Evolutionary conservation across 2,888 invertebrate genomes (phyloP), one percentile per base, ranked within the genome.

Genomic region (Rotaria magnacalcarata): DNA sequence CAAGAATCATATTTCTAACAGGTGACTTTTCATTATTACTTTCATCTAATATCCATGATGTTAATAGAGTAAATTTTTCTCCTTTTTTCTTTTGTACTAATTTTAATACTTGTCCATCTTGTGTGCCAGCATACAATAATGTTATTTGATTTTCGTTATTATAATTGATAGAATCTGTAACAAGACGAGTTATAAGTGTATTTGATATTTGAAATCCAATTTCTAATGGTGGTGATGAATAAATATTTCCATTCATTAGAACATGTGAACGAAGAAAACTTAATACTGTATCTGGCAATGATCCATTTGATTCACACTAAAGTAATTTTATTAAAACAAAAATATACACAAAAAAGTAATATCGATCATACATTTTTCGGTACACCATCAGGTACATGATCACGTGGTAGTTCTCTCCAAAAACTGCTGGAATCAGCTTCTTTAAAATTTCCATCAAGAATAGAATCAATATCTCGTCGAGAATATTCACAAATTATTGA

Each of bases 201-300:
- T 80, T 34, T 80, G 80, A n/a, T 24, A n/a, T 47, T 80, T 80
- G 80, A n/a, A 80, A 80, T 24, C 47, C 80, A n/a, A 80, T 80
- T 47, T 80, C 47, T 21, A 80, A 24, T 47, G 80, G 80, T n/a
- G 80, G 80, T 11, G 47, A 2, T 0, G 80, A 47, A n/a, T 41
- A 80, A 4, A 80, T 80, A n/a, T 80, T 80, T 43, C 80, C 80
- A n/a, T 80, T 43, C 47, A 80, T 80, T 24, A 80, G 47, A 11
- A 80, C 80, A 80, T 80, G 80, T 47, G 80, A 80, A n/a, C 80
- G 80, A 80, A 80, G 80, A 47, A 80, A 80, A 80, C 80, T 80
- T 47, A 80, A 80, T 1, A 24, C 80, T 47, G 80, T 80, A 47
- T 80, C 80, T 7, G 80, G 47, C 16, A 80, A 47, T 14, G 24